A percentile compares a stretch with the other conserved stretches of the same genome.
These are phyloP conservation scores for Toxotes lorentzi DNA, from an alignment of 2,797 vertebrate species.

Conservation along the genomic window DNA sequence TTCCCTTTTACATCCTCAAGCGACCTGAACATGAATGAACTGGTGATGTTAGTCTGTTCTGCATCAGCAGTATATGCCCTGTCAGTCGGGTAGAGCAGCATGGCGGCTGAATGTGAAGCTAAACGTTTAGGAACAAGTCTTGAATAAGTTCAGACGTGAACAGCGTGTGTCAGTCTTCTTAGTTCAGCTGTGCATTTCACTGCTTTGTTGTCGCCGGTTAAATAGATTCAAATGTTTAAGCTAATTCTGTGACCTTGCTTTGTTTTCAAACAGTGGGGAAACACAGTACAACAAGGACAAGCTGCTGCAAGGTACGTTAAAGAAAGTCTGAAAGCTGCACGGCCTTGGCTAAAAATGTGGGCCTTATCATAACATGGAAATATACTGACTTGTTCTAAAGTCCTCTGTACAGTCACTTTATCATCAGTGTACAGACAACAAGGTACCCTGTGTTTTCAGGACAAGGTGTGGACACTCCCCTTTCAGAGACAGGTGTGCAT, in stretches of 20 bases:
- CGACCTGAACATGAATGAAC: not conserved
- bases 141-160: not conserved
- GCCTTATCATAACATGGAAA: not conserved
- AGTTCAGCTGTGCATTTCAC: not conserved
- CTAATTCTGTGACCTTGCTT: not conserved
- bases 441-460: slow-evolving; percentile 51
- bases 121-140: not conserved
- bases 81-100: not conserved
- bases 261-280: slow-evolving; percentile 89
- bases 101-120: not conserved
- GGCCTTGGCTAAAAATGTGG: not conserved
- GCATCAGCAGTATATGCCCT: no score
- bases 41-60: accelerated
- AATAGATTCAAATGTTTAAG: not conserved
- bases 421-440: not conserved
- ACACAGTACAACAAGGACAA: slow-evolving; percentile 96
- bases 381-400: not conserved
- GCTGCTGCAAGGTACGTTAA: slow-evolving; percentile 91
- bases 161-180: not conserved
- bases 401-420: not conserved
- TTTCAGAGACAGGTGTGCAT: slow-evolving; percentile 84
- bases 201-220: not conserved
- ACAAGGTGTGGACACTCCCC: slow-evolving; percentile 73
- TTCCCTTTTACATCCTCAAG: accelerated
- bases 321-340: not conserved